Evolutionary conservation across 2,888 invertebrate species (phyloP), one percentile per base, ranked within the genome.

Genomic region (Tipula unca): DNA sequence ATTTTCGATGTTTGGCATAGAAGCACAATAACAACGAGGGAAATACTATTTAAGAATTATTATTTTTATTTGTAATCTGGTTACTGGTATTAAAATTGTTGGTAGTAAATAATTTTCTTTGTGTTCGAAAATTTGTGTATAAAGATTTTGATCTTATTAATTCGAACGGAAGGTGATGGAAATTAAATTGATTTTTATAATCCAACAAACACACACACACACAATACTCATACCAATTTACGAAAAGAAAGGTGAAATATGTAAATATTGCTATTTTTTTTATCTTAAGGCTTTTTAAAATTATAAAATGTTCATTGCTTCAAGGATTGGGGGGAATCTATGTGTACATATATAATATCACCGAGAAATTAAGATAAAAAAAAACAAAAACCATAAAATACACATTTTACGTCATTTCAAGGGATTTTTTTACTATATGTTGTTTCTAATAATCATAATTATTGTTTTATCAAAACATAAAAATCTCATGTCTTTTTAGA

Each of bases 121-220:
- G n/a, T n/a, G n/a, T 69, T 25, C 69, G 20, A 69, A 48, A 48
- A 48, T 17, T 20, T 48, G 5, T 48, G 13, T 48, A 17, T 1
- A 25, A 69, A 69, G 69, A 69, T 69, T 69, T 69, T 69, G 69
- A 69, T 69, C 69, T 69, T 69, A 69, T 69, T 69, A 69, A 69
- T 69, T 69, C 69, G 69, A 69, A 69, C 69, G 69, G 69, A 69
- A 69, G 69, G 69, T 69, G 69, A 69, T 69, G 69, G 69, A 69
- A 69, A 69, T 69, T 69, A 69, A 69, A 69, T 69, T 69, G 69
- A 69, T 69, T 69, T 69, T 69, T 69, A 69, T 69, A 69, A 69
- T 69, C 69, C 69, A 69, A 69, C 69, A 69, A 69, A 10, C 10
- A 25, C 25, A 42, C 48, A 48, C 35, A 39, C 10, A 39, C 39